phyloP scores from a whole-genome alignment of 2,797 vertebrate genomes.

The Thamnophis elegans region DNA sequence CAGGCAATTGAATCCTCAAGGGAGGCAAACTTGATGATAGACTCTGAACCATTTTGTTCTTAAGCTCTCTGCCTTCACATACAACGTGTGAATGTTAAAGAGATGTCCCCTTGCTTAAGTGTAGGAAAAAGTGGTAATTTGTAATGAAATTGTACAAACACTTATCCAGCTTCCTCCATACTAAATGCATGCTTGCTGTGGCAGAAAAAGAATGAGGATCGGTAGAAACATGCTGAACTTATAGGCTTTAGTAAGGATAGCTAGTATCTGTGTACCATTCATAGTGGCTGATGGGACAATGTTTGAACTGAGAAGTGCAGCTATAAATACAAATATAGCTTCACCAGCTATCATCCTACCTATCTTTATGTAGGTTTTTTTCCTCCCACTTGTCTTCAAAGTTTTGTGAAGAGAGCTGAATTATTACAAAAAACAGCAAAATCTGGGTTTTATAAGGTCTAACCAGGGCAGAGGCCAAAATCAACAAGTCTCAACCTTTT shows the following conservation, averaged over 20 bases:
- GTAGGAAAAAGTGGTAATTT: constrained; percentile 33
- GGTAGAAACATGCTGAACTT: not conserved
- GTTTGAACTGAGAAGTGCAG: not conserved
- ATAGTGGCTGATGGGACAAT: not conserved
- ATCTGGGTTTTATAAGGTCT: constrained; percentile 14
- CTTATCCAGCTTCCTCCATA: not conserved
- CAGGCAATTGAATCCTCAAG: constrained; percentile 18
- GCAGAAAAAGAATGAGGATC: not conserved
- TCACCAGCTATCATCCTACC: not conserved
- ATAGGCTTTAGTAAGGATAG: not conserved
- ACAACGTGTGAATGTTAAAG: constrained; percentile 5
- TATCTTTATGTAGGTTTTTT: not conserved
- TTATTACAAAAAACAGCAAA: constrained; percentile 28
- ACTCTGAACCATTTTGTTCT: constrained; percentile 5
- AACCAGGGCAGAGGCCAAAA: constrained; percentile 37
- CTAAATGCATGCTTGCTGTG: not conserved
- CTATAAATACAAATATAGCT: not conserved
- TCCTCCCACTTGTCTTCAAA: not conserved
- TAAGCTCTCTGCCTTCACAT: not conserved
- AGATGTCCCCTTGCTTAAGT: constrained; percentile 3
- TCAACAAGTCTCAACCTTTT: constrained; percentile 28
- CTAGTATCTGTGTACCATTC: not conserved
- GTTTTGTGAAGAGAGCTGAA: constrained; percentile 18
- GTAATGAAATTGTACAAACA: constrained; percentile 37
- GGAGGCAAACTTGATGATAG: not conserved